These are phyloP conservation scores for Amblyornis subalaris DNA, from an alignment of 2,113 vertebrate genomes.

Conservation along the genomic window DNA sequence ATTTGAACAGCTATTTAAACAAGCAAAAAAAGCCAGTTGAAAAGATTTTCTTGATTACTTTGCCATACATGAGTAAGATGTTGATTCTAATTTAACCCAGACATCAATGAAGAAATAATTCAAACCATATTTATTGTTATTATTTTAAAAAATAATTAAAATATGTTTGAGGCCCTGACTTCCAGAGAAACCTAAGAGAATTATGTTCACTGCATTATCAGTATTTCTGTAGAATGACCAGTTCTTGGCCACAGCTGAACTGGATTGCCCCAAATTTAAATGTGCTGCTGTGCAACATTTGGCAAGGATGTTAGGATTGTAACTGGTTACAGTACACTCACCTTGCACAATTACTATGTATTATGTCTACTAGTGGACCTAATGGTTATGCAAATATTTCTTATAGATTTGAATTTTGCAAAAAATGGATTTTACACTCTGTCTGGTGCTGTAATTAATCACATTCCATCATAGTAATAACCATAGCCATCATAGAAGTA, in stretches of 20 bases:
- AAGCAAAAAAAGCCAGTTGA: not conserved
- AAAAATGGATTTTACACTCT: not conserved
- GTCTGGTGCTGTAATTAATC: not conserved
- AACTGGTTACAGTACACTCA: not conserved
- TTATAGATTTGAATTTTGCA: not conserved
- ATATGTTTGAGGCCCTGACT: not conserved
- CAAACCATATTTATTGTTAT: not conserved
- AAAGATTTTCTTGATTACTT: not conserved
- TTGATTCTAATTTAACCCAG: not conserved
- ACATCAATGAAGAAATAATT: not conserved
- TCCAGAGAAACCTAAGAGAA: not conserved
- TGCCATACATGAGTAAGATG: not conserved
- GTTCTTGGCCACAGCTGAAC: not conserved
- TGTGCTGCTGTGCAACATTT: not conserved
- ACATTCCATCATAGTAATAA: not conserved
- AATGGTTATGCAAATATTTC: not conserved
- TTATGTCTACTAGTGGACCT: not conserved
- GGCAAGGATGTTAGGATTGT: not conserved
- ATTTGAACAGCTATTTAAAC: not conserved
- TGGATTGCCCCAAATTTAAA: not conserved
- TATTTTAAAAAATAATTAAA: not conserved
- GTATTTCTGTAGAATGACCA: not conserved
- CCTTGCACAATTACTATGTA: not conserved
- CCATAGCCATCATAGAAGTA: not conserved
- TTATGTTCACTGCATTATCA: not conserved